These are phyloP conservation scores for Corydoras sp. DNA, from an alignment of 2,113 vertebrate genomes.

Conservation along the genomic window DNA sequence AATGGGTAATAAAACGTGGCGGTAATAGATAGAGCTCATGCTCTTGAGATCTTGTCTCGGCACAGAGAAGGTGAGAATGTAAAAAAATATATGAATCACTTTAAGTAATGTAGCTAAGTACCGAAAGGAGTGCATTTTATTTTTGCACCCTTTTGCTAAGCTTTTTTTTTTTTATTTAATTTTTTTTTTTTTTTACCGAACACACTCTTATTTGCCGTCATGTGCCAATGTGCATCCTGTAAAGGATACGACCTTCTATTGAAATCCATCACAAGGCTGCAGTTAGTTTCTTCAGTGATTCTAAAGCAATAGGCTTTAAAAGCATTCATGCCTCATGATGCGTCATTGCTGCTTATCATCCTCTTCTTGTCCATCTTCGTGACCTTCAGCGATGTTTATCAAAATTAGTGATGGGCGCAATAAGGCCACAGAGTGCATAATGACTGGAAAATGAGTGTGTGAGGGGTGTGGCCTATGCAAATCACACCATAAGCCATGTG, in stretches of 20 bases:
- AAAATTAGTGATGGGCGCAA: constrained; percentile 97
- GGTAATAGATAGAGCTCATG: constrained; percentile 67
- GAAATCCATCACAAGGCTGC: no score
- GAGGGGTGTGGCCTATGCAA: constrained; percentile 85
- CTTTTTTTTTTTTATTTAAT: no score
- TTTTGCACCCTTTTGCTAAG: no score
- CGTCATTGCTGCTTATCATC: no score
- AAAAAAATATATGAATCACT: constrained; percentile 15
- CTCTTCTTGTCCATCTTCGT: constrained; percentile 46
- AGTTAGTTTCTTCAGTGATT: no score
- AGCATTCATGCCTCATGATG: neutral
- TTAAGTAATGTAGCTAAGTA: no score
- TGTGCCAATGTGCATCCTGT: no score
- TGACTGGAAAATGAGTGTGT: constrained; percentile 96
- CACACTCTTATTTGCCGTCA: no score
- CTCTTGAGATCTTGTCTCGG: constrained; percentile 29
- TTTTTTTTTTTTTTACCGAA: no score
- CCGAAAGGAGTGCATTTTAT: no score
- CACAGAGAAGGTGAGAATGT: constrained; percentile 16
- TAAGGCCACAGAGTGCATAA: constrained; percentile 87
- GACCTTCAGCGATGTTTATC: constrained; percentile 98
- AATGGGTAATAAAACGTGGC: constrained; percentile 97
- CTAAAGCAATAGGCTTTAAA: neutral
- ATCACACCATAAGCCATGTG: constrained; percentile 91
- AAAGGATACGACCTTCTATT: no score